These are phyloP conservation scores for Leptopterna dolabrata DNA, from an alignment of 2,888 invertebrate species.

Conservation along the genomic window DNA sequence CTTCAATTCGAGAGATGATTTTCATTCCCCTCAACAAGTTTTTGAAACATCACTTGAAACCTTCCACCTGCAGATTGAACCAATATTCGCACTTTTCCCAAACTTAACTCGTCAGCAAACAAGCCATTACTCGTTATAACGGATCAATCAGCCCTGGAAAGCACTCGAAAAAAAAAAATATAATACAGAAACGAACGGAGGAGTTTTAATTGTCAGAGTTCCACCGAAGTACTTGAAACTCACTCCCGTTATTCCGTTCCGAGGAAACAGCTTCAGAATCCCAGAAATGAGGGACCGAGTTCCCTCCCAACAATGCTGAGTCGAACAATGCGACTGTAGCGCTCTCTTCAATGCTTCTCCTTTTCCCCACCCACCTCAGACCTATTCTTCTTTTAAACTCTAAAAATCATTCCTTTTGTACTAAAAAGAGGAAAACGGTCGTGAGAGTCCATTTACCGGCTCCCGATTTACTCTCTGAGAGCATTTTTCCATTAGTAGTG, in stretches of 20 bases:
- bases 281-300: not conserved
- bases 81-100: too few species aligned
- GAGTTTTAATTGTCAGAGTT: conserved; percentile 5
- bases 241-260: not conserved
- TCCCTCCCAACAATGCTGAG: not conserved
- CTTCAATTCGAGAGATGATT: too few species aligned
- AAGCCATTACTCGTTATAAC: too few species aligned
- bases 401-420: conserved; percentile 31
- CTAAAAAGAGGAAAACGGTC: not conserved
- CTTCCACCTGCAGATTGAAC: too few species aligned
- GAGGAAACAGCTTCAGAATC: not conserved
- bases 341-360: conserved; percentile 5
- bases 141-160: too few species aligned
- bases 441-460: not conserved
- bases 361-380: too few species aligned
- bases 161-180: too few species aligned
- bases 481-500: conserved; percentile 9
- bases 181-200: not conserved
- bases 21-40: too few species aligned
- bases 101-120: too few species aligned
- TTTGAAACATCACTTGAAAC: too few species aligned
- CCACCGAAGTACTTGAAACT: conserved; percentile 17
- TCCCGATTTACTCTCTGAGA: not conserved
- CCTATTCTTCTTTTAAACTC: conserved; percentile 4
- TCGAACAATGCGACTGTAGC: conserved; percentile 11